Conservation (phyloP, 2,888 invertebrate species). For the Linyphia triangularis region DNA sequence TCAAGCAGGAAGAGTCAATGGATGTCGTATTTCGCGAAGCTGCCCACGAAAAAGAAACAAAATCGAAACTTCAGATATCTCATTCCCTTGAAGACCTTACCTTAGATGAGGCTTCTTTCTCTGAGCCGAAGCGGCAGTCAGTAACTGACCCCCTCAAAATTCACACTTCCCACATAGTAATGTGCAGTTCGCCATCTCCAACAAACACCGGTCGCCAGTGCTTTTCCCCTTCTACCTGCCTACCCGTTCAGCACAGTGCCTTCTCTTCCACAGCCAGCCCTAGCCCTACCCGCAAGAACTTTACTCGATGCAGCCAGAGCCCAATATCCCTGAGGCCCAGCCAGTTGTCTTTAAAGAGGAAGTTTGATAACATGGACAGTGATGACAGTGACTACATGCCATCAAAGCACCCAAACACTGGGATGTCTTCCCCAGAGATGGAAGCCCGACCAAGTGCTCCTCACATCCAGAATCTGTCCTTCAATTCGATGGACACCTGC, state of each 20-base stretch:
- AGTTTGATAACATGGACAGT: slow-evolving; percentile 77
- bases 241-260: slow-evolving; percentile 81
- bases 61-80: slow-evolving; percentile 95
- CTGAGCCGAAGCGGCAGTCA: slow-evolving; percentile 78
- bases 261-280: slow-evolving; percentile 84
- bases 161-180: slow-evolving; percentile 78
- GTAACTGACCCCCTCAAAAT: slow-evolving; percentile 80
- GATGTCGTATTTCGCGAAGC: slow-evolving; percentile 90
- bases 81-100: slow-evolving; percentile 96
- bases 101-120: slow-evolving; percentile 79
- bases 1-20: slow-evolving; percentile 90
- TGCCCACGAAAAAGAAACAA: slow-evolving; percentile 93
- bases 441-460: slow-evolving; percentile 31
- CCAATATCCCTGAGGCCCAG: slow-evolving; percentile 92
- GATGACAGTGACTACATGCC: slow-evolving; percentile 71
- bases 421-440: slow-evolving; percentile 58
- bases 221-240: slow-evolving; percentile 83
- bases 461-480: slow-evolving; percentile 75
- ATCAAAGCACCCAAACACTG: slow-evolving; percentile 59
- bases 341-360: slow-evolving; percentile 83
- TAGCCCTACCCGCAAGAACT: slow-evolving; percentile 90
- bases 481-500: slow-evolving; percentile 76
- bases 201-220: slow-evolving; percentile 81
- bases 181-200: slow-evolving; percentile 80
- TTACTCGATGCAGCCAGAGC: slow-evolving; percentile 89